phyloP scores from a whole-genome alignment of 2,888 invertebrate genomes.

The Tipula confusa region DNA sequence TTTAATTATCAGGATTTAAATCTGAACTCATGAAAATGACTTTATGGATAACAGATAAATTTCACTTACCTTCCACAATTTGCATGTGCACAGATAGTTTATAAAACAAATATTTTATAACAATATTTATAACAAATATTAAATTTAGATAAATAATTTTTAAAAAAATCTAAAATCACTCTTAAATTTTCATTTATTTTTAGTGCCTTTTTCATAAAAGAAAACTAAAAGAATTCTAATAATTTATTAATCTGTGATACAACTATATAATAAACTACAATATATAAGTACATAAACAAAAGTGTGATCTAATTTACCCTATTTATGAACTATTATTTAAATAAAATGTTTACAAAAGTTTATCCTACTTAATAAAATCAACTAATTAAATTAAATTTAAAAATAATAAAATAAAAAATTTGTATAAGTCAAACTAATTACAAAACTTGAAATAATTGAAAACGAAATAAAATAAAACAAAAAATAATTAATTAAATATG shows the following conservation, averaged over 20 bases:
- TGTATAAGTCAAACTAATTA: neutral
- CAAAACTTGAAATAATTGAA: neutral
- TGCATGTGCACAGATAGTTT: no score
- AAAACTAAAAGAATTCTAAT: neutral
- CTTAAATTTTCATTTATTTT: neutral
- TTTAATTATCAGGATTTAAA: no score
- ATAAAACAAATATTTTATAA: no score
- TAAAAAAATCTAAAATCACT: neutral
- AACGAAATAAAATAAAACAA: neutral
- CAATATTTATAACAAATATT: no score
- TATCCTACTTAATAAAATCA: neutral
- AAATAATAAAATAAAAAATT: neutral
- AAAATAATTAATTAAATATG: neutral
- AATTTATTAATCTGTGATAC: neutral
- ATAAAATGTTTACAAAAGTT: conserved; percentile 12
- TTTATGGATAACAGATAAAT: no score
- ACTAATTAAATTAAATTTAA: neutral
- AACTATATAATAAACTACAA: neutral
- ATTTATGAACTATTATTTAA: neutral
- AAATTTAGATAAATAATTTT: no score
- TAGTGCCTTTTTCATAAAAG: neutral
- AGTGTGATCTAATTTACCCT: neutral
- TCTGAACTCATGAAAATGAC: no score
- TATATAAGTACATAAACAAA: no score
- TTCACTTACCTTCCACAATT: no score